Percentiles rank a stretch among this genome's conserved stretches.
These are phyloP conservation scores for Megalonaias nervosa DNA, from an alignment of 1,140 invertebrate species.

Conservation along the genomic window DNA sequence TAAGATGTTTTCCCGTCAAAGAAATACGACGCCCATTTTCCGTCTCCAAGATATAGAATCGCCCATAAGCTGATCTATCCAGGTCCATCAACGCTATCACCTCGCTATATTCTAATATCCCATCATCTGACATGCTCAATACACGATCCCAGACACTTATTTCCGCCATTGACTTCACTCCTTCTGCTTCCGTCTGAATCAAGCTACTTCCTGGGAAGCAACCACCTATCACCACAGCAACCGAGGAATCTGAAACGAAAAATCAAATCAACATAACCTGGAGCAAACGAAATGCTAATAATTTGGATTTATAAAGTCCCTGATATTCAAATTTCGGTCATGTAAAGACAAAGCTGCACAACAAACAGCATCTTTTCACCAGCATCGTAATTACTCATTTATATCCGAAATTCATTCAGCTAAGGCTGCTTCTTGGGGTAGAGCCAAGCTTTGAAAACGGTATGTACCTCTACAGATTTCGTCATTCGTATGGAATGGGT, in stretches of 20 bases:
- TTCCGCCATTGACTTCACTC: slow-evolving; percentile 74
- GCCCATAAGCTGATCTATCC: slow-evolving; percentile 77
- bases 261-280: neutral
- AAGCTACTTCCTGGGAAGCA: slow-evolving; percentile 82
- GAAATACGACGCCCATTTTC: slow-evolving; percentile 80
- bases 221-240: slow-evolving; percentile 82
- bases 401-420: no score
- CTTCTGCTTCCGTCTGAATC: slow-evolving; percentile 76
- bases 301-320: no score
- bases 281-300: no score
- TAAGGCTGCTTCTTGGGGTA: no score
- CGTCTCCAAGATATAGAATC: slow-evolving; percentile 83
- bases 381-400: no score
- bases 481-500: no score
- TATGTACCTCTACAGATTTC: no score
- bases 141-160: slow-evolving; percentile 85
- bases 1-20: slow-evolving; percentile 88
- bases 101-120: slow-evolving; percentile 84
- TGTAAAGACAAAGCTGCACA: no score
- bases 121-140: slow-evolving; percentile 79
- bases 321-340: no score
- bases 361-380: no score
- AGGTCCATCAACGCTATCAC: slow-evolving; percentile 92
- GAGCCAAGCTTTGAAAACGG: no score
- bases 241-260: slow-evolving; percentile 88